phyloP scores from a whole-genome alignment of 2,113 vertebrate species.

The Thalassarche chlororhynchos region DNA sequence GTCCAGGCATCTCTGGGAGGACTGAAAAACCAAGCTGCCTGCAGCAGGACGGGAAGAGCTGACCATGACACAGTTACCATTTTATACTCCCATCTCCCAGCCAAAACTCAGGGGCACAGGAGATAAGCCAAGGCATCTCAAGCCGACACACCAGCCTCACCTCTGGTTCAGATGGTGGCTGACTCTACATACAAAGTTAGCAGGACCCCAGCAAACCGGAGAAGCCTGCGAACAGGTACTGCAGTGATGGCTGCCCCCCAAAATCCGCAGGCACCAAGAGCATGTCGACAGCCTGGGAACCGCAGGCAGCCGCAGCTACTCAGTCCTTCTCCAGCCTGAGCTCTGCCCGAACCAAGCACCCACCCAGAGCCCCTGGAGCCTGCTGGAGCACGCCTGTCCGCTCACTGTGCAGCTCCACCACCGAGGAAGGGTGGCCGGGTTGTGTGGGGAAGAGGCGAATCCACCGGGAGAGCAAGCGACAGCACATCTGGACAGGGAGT shows the following conservation, averaged over 20 bases:
- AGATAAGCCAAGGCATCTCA: background rate
- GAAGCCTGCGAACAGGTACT: background rate
- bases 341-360: background rate
- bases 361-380: fast-evolving
- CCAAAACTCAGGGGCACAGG: background rate
- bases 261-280: background rate
- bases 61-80: fast-evolving
- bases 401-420: fast-evolving
- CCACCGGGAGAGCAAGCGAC: fast-evolving
- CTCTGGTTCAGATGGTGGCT: fast-evolving
- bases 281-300: fast-evolving
- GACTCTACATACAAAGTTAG: fast-evolving
- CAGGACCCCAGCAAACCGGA: background rate
- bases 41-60: background rate
- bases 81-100: background rate
- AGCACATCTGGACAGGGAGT: background rate
- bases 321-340: background rate
- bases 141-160: background rate
- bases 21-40: background rate
- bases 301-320: fast-evolving
- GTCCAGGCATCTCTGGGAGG: background rate
- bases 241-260: fast-evolving
- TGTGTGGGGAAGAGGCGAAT: background rate
- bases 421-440: fast-evolving
- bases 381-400: fast-evolving